A percentile compares a stretch with the other conserved stretches of the same genome.
phyloP scores from a whole-genome alignment of 2,113 vertebrate genomes.

The Euleptes europaea region DNA sequence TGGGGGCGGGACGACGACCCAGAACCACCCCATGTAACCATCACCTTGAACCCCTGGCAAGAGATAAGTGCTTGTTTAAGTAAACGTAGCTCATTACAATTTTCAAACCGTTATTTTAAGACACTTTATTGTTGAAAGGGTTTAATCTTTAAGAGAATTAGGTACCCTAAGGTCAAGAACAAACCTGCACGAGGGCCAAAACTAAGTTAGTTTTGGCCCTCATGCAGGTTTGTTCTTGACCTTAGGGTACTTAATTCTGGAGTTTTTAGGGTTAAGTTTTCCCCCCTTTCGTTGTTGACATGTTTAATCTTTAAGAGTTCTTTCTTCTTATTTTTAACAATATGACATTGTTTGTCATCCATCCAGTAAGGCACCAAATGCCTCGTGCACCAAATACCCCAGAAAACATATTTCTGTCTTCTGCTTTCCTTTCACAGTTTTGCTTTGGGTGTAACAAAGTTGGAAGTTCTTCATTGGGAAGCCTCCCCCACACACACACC shows the following conservation, averaged over 20 bases:
- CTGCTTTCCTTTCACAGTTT: constrained; percentile 33
- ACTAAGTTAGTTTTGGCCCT: no score
- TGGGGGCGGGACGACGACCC: no score
- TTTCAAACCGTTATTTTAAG: neutral
- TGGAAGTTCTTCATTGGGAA: constrained; percentile 2
- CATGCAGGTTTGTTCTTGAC: no score
- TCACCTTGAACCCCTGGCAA: no score
- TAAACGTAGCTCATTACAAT: no score
- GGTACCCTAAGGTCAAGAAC: no score
- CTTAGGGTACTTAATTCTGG: no score
- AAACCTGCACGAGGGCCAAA: no score
- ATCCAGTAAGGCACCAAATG: constrained; percentile 33
- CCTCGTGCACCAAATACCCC: constrained; percentile 31
- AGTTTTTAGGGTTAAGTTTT: no score
- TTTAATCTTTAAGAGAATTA: constrained; percentile 34
- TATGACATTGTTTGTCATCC: constrained; percentile 36
- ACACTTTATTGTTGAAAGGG: neutral
- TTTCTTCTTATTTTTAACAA: constrained; percentile 18
- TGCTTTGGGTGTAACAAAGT: constrained; percentile 20
- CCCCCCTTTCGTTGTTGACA: no score
- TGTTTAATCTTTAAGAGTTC: constrained; percentile 27
- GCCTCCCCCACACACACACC: neutral
- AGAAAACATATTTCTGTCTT: constrained; percentile 48
- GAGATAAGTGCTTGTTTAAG: no score
- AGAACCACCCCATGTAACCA: no score